Evolutionary conservation across 92 coral and sea anemone species (phyloP).

Genomic region (Parazoanthus swiftii): DNA sequence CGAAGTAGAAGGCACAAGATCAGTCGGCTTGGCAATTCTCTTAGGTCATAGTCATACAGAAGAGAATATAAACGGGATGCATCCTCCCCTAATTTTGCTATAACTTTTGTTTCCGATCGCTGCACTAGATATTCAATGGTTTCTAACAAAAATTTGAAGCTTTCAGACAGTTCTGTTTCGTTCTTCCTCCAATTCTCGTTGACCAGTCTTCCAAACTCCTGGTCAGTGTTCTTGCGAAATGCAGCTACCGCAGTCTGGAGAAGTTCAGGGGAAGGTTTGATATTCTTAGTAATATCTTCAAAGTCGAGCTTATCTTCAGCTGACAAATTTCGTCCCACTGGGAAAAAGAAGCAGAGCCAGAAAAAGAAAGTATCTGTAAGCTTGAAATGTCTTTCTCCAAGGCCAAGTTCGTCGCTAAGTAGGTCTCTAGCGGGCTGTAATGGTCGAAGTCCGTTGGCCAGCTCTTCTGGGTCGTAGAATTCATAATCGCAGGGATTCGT

Average conservation of each 20-base stretch:
- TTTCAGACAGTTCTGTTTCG: background rate
- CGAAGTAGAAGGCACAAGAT: constrained; percentile 41
- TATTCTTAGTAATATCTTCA: constrained; percentile 41
- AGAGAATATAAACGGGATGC: constrained; percentile 8
- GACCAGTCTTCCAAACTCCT: constrained; percentile 14
- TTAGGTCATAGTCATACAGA: background rate
- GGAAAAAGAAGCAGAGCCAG: constrained; percentile 61
- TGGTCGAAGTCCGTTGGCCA: constrained; percentile 19
- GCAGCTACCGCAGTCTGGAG: constrained; percentile 29
- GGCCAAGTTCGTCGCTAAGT: constrained; percentile 56
- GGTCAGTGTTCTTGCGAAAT: constrained; percentile 8
- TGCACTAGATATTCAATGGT: constrained; percentile 10
- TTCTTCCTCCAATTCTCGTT: constrained; percentile 22
- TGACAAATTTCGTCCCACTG: constrained; percentile 16
- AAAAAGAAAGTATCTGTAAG: constrained; percentile 52
- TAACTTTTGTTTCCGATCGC: constrained; percentile 34
- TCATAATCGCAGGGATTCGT: constrained; percentile 20
- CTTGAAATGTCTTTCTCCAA: constrained; percentile 28
- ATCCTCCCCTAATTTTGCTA: background rate
- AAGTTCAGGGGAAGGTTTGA: constrained; percentile 18
- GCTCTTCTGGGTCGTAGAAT: constrained; percentile 25
- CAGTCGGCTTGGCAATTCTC: constrained; percentile 11
- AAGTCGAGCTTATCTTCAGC: constrained; percentile 45
- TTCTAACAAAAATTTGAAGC: constrained; percentile 15
- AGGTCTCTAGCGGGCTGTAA: constrained; percentile 49